phyloP scores from a whole-genome alignment of 2,888 invertebrate genomes.

The Xylota sylvarum region DNA sequence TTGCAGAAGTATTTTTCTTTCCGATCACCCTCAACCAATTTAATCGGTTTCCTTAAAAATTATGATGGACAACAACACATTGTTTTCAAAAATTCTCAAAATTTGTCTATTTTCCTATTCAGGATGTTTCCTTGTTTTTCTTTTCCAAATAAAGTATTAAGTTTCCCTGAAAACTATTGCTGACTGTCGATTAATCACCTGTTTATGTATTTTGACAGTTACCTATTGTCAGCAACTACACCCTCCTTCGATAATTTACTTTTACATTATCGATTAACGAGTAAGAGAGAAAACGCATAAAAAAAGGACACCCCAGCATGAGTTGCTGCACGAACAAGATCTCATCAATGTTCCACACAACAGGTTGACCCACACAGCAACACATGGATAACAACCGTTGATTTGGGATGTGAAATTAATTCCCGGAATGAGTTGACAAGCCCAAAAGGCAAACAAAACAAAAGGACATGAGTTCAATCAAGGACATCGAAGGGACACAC shows the following conservation, averaged over 20 bases:
- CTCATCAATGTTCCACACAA: conserved; percentile 65
- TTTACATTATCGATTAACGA: conserved; percentile 66
- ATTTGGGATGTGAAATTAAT: conserved; percentile 57
- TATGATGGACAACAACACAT: neutral
- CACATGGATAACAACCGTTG: conserved; percentile 63
- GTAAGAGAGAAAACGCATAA: conserved; percentile 57
- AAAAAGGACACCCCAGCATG: conserved; percentile 69
- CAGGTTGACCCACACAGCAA: conserved; percentile 60
- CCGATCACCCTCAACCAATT: conserved; percentile 19
- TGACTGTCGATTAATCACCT: conserved; percentile 68
- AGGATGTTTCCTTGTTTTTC: conserved; percentile 4
- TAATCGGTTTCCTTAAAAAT: conserved; percentile 1
- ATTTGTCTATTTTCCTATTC: conserved; percentile 8
- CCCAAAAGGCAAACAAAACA: conserved; percentile 33
- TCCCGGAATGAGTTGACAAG: conserved; percentile 74
- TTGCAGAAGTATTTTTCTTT: too few relatives aligned
- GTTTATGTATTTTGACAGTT: conserved; percentile 75
- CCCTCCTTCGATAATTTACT: conserved; percentile 65
- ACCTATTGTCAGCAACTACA: conserved; percentile 69
- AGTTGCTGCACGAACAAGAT: conserved; percentile 67
- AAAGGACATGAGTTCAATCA: conserved; percentile 65
- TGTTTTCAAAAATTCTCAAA: conserved; percentile 38
- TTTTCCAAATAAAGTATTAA: conserved; percentile 48
- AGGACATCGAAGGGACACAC: conserved; percentile 40
- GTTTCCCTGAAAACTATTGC: conserved; percentile 51